Conservation (phyloP, 2,797 vertebrate genomes). For the Gobio occitaniae region DNA sequence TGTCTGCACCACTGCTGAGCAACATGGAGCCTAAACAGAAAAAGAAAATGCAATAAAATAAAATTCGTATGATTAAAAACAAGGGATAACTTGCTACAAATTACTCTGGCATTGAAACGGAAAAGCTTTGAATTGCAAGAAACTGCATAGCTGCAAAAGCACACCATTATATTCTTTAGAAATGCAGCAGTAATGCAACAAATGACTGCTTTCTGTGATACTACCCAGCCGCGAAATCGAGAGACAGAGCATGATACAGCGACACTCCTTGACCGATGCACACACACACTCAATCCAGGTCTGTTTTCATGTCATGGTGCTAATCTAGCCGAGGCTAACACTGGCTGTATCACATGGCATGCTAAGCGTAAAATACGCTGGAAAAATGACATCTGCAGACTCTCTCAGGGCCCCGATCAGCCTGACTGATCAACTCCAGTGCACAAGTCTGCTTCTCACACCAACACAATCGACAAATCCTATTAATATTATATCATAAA, state of each 20-base stretch:
- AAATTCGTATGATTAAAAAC: slow-evolving; percentile 33
- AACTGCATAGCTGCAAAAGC: not conserved
- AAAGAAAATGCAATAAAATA: not conserved
- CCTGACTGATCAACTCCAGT: slow-evolving; percentile 16
- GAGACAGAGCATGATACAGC: slow-evolving; percentile 11
- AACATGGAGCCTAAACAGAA: not conserved
- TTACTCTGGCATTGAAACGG: slow-evolving; percentile 12
- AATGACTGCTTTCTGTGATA: slow-evolving; percentile 31
- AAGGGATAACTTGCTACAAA: slow-evolving; percentile 3
- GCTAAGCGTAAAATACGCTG: slow-evolving; percentile 56
- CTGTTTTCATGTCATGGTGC: slow-evolving; percentile 32
- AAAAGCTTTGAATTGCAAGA: not conserved
- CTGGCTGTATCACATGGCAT: slow-evolving; percentile 56
- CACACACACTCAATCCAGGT: slow-evolving; percentile 44
- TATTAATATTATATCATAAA: not conserved
- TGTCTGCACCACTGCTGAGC: not conserved
- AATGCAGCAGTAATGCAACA: not conserved
- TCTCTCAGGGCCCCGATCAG: slow-evolving; percentile 25
- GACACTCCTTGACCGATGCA: slow-evolving; percentile 25
- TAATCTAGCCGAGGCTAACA: slow-evolving; percentile 53
- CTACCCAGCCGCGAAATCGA: slow-evolving; percentile 1
- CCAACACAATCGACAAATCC: not conserved
- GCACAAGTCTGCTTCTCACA: not conserved
- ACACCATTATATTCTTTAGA: not conserved
- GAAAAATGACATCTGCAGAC: slow-evolving; percentile 48